These are phyloP conservation scores for Halesus radiatus DNA, from an alignment of 1,140 invertebrate genomes.

Conservation along the genomic window DNA sequence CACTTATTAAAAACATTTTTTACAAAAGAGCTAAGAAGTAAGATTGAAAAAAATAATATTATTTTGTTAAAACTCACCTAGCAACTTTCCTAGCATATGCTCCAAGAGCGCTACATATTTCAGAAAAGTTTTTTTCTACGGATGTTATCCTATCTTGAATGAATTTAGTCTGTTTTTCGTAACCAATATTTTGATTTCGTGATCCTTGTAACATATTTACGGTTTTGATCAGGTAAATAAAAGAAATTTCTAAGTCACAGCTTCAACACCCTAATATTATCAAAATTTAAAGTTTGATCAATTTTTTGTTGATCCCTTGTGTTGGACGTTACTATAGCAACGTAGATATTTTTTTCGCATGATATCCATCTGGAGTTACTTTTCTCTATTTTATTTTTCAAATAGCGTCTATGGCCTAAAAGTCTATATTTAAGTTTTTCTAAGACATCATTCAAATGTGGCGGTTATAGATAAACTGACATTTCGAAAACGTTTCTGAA, in stretches of 20 bases:
- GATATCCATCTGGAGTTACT: too few relatives aligned
- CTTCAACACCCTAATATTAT: too few relatives aligned
- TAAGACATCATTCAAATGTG: neutral
- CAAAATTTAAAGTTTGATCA: too few relatives aligned
- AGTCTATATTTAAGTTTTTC: neutral
- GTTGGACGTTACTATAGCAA: too few relatives aligned
- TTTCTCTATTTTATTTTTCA: neutral
- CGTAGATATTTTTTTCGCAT: too few relatives aligned
- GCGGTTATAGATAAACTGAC: constrained; percentile 7
- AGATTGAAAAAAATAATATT: neutral
- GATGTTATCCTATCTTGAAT: constrained; percentile 79
- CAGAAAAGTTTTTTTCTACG: constrained; percentile 79
- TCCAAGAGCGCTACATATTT: constrained; percentile 77
- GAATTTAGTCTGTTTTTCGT: constrained; percentile 79
- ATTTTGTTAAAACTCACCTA: constrained; percentile 67
- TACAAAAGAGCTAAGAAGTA: neutral
- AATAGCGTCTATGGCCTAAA: neutral
- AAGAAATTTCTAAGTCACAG: too few relatives aligned
- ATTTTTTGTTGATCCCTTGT: too few relatives aligned
- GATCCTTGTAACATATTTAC: constrained; percentile 23
- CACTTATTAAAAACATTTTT: neutral
- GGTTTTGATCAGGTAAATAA: neutral
- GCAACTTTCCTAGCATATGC: constrained; percentile 79
- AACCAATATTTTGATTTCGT: constrained; percentile 54
- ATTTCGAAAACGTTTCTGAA: constrained; percentile 2